Percentiles rank a stretch among this genome's conserved stretches.
Conservation (phyloP, 2,113 vertebrate species). For the Eonycteris spelaea region DNA sequence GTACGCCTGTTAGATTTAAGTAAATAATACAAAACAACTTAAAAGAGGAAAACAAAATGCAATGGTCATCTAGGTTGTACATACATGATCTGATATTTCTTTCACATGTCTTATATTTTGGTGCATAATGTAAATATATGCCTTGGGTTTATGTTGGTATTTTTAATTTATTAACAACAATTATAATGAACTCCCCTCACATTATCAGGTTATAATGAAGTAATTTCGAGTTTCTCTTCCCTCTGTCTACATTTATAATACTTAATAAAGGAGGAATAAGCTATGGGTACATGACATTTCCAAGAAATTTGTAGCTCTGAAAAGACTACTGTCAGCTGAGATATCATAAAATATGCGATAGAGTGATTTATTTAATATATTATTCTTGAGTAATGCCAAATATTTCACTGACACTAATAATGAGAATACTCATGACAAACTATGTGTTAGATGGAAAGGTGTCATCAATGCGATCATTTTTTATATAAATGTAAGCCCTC, state of each 20-base stretch:
- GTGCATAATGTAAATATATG: accelerated
- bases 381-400: not conserved
- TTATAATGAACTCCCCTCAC: not conserved
- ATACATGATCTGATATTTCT: not conserved
- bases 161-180: not conserved
- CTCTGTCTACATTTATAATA: not conserved
- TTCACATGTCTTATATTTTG: not conserved
- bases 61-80: not conserved
- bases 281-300: not conserved
- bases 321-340: not conserved
- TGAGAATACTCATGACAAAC: not conserved
- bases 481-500: not conserved
- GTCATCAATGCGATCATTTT: not conserved
- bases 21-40: not conserved
- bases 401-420: not conserved
- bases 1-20: not conserved
- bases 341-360: not conserved
- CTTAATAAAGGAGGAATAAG: not conserved
- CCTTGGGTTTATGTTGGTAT: not conserved
- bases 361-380: not conserved
- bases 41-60: not conserved
- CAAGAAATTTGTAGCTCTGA: not conserved
- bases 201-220: not conserved
- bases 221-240: not conserved
- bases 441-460: not conserved